Evolutionary conservation across 37 sponge, comb jelly and placozoan genomes (phyloP), one percentile per base, ranked within the genome.

Genomic region (Axinella damicornis): DNA sequence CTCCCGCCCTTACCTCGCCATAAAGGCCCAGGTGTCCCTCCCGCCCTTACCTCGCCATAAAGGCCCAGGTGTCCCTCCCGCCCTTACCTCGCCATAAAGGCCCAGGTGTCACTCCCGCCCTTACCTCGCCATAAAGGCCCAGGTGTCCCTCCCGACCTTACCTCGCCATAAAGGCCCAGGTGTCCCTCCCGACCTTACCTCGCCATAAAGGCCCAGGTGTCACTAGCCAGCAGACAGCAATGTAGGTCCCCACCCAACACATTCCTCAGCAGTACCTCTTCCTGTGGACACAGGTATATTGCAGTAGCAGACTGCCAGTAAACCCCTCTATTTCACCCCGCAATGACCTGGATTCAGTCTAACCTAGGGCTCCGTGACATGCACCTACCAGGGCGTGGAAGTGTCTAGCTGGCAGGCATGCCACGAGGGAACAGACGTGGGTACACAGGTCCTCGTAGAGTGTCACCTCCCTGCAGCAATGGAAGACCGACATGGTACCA

Each of bases 401-500:
- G 38, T 87, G 81, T 25, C 53, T 34, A 9, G 61, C 53, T 20
- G 88, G 65, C 5, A 80, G 73, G n/a, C 54, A 73, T 13, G 68
- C 40, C 12, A 80, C 39, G 13, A 80, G 19, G 27, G 53, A 19
- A 30, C 81, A 87, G 40, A 87, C n/a, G 52, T 87, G 81, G 5
- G 57, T 35, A 18, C 72, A 79, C 28, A 87, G 2, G 38, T 71
- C 52, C 59, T 87, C 81, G 20, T 80, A 87, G 14, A 87, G 59
- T 33, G 88, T 37, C 58, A 87, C 75, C 46, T 38, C 56, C 25
- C 73, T 83, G 57, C 21, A 40, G 20, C 14, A 20, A 4, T 22
- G 28, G 25, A 13, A 53, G 33, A 52, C 0, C n/a, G 9, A 25
- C 32, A 46, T 46, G 6, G 4, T 9, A 12, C 9, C 46, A 46